A percentile compares a stretch with the other conserved stretches of the same genome.
Evolutionary conservation across 2,797 vertebrate genomes (phyloP).

Genomic region (Eulemur mongoz): DNA sequence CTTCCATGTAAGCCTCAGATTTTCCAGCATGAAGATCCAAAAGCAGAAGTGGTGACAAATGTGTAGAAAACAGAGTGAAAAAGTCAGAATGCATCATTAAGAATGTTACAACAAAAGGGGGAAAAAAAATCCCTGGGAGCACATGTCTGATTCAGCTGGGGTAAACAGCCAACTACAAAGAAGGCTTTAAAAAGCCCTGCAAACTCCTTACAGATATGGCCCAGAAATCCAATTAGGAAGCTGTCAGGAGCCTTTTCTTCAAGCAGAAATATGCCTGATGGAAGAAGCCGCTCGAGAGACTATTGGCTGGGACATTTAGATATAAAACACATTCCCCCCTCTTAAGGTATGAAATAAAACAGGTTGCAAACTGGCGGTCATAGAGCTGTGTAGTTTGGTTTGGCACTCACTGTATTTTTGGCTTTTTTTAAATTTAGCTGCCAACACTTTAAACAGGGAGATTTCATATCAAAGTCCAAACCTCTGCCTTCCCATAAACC

Average conservation of each 20-base stretch:
- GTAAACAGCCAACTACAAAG: constrained; percentile 67
- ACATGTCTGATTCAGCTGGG: constrained; percentile 55
- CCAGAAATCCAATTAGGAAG: constrained; percentile 43
- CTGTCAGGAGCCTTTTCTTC: not conserved
- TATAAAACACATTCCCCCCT: not conserved
- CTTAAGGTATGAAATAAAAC: constrained; percentile 24
- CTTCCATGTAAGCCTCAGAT: constrained; percentile 81
- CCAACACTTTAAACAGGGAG: constrained; percentile 38
- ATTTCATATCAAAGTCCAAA: constrained; percentile 37
- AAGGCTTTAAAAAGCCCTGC: not conserved
- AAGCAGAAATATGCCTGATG: not conserved
- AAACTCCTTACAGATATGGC: constrained; percentile 42
- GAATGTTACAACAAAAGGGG: constrained; percentile 65
- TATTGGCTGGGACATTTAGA: not conserved
- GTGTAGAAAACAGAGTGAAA: constrained; percentile 77
- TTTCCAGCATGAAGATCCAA: constrained; percentile 80
- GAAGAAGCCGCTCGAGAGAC: not conserved
- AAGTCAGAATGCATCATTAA: constrained; percentile 78
- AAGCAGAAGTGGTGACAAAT: constrained; percentile 80
- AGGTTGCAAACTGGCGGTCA: not conserved
- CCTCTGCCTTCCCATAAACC: constrained; percentile 29
- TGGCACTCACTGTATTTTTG: not conserved
- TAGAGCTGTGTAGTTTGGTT: not conserved
- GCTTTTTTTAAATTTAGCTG: not conserved
- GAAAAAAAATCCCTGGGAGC: constrained; percentile 1